Evolutionary conservation across 1,140 invertebrate species (phyloP), one percentile per base, ranked within the genome.

Genomic region (Drosophila malerkotliana): DNA sequence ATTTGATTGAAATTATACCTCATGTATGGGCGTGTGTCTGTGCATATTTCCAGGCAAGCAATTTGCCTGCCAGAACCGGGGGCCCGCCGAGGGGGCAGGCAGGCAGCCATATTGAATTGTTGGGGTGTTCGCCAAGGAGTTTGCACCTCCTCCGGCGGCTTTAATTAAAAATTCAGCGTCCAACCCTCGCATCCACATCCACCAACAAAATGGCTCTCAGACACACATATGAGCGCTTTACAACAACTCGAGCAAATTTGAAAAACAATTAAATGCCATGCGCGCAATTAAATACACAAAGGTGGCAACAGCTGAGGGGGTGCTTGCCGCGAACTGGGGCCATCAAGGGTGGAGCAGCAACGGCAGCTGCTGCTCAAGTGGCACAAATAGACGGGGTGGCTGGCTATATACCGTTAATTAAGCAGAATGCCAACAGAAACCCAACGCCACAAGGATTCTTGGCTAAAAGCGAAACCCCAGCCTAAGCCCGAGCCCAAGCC

Each of bases 181-280:
- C 83, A 88, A 88, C 83, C 83, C 83, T 69, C 58, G 34, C 52
- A 76, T 66, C 58, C 26, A 28, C 26, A 76, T 66, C 58, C 4
- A 28, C 26, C 37, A 49, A 76, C 74, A 85, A 83, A 84, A 83
- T 83, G 80, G 72, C 82, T 81, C 14, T 14, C 45, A 58, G 44
- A 66, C 49, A 51, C 52, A 55, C 77, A 66, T 62, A 59, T 56
- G 58, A 71, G 79, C 79, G 79, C 76, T 85, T 79, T 79, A 87
- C 83, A 87, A 87, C 83, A 87, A 79, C 67, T 88, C 73, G 83
- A 88, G 81, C 83, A 88, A 88, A 88, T 88, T 88, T 88, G 83
- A 89, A 89, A 88, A 89, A 89, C 84, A 89, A 89, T 89, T 89
- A 89, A 89, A 89, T 89, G 80, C 84, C 84, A 89, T 89, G 84